Percentiles rank a stretch among this genome's conserved stretches.
phyloP scores from a whole-genome alignment of 2,113 vertebrate species.

The Gymnarchus niloticus region DNA sequence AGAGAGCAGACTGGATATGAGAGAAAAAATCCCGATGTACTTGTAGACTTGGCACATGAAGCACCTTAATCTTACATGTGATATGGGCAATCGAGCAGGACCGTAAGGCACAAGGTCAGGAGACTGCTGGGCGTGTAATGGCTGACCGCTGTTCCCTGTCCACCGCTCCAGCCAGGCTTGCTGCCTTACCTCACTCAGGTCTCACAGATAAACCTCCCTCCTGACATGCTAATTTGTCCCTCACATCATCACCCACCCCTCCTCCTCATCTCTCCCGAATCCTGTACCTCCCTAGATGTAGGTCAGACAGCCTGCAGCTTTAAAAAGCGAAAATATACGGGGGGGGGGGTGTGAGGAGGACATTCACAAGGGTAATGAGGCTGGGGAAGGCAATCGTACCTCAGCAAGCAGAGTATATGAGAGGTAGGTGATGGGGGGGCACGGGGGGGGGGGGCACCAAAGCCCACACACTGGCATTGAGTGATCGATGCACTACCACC shows the following conservation, averaged over 20 bases:
- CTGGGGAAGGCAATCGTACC: conserved; percentile 13
- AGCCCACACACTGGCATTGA: background rate
- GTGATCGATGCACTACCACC: background rate
- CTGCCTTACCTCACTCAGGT: background rate
- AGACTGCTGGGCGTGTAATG: no score
- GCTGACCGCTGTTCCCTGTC: background rate
- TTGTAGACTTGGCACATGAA: no score
- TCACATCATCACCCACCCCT: conserved; percentile 25
- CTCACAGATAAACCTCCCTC: conserved; percentile 13
- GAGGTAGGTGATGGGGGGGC: background rate
- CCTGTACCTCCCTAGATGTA: conserved; percentile 27
- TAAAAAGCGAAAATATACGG: background rate
- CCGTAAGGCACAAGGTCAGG: no score
- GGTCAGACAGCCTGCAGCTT: conserved; percentile 40
- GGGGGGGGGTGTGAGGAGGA: conserved; percentile 24
- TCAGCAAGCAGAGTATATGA: background rate
- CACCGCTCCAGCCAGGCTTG: no score
- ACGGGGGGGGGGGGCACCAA: background rate
- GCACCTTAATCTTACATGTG: no score
- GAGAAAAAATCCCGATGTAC: no score
- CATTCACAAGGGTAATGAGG: conserved; percentile 27
- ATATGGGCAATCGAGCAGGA: no score
- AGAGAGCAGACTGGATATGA: no score
- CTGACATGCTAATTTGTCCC: conserved; percentile 25
- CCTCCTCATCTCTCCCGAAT: conserved; percentile 9